Percentiles rank a stretch among this genome's conserved stretches.
Conservation (phyloP, 2,888 invertebrate genomes). For the Pristionchus exspectatus region DNA sequence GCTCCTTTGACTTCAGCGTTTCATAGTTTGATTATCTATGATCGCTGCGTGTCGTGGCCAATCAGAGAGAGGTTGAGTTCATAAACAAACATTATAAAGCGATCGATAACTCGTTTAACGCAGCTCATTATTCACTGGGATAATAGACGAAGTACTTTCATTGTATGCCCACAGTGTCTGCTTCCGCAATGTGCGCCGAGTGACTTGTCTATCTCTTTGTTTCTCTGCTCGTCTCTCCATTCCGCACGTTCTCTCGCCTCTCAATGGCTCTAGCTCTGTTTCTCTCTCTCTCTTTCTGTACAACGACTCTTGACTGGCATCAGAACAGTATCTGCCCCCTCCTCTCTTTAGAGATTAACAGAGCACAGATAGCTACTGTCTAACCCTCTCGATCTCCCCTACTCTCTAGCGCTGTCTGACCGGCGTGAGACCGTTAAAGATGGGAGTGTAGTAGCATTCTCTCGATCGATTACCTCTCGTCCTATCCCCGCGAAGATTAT, state of each 20-base stretch:
- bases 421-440: too few species aligned
- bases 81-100: too few species aligned
- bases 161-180: not conserved
- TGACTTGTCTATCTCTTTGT: not conserved
- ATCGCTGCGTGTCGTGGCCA: not conserved
- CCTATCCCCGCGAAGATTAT: not conserved
- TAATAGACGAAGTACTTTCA: not conserved
- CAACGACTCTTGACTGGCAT: not conserved
- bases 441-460: not conserved
- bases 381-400: too few species aligned
- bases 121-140: too few species aligned
- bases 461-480: not conserved
- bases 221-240: not conserved
- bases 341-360: slow-evolving; percentile 13
- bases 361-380: not conserved
- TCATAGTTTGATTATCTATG: too few species aligned
- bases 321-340: slow-evolving; percentile 12
- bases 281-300: not conserved
- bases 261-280: not conserved
- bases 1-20: too few species aligned
- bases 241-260: not conserved
- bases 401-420: too few species aligned
- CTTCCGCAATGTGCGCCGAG: not conserved
- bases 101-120: too few species aligned
- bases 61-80: too few species aligned